phyloP scores from a whole-genome alignment of 2,888 invertebrate species.

The Lepidochrysops patricia region DNA sequence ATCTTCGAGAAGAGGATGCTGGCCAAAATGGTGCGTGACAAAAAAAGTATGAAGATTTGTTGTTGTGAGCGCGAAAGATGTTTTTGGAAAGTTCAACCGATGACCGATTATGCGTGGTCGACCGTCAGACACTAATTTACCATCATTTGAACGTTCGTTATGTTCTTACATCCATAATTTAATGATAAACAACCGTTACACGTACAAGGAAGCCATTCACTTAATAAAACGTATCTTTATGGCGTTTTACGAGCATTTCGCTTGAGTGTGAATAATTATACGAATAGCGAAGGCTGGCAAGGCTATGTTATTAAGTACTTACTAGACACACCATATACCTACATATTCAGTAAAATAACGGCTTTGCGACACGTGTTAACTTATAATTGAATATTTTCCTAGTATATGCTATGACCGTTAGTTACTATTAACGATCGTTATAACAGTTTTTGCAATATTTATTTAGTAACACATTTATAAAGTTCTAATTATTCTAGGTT shows the following conservation, averaged over 20 bases:
- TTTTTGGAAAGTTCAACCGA: not conserved
- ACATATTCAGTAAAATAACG: slow-evolving; percentile 11
- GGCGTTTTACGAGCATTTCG: not conserved
- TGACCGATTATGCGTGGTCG: slow-evolving; percentile 1
- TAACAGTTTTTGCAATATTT: not conserved
- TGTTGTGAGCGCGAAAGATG: not conserved
- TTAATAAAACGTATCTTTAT: slow-evolving; percentile 7
- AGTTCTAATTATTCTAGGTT: too few relatives aligned
- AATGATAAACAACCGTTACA: slow-evolving; percentile 2
- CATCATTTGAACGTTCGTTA: not conserved
- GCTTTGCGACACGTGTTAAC: slow-evolving; percentile 1
- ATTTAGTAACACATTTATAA: too few relatives aligned
- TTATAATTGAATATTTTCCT: slow-evolving; percentile 3
- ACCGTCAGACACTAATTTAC: not conserved
- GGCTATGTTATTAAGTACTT: not conserved
- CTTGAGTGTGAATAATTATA: slow-evolving; percentile 4
- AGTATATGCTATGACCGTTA: not conserved
- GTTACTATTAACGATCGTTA: not conserved
- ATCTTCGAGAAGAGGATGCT: not conserved
- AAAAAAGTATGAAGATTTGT: not conserved
- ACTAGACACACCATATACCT: not conserved
- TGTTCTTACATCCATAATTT: slow-evolving; percentile 1
- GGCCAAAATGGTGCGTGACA: not conserved
- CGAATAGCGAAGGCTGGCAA: not conserved
- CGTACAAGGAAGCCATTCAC: slow-evolving; percentile 6